Base-by-base conservation (phyloP, 2,888 invertebrate species). In the Cosmopolites sordidus region DNA sequence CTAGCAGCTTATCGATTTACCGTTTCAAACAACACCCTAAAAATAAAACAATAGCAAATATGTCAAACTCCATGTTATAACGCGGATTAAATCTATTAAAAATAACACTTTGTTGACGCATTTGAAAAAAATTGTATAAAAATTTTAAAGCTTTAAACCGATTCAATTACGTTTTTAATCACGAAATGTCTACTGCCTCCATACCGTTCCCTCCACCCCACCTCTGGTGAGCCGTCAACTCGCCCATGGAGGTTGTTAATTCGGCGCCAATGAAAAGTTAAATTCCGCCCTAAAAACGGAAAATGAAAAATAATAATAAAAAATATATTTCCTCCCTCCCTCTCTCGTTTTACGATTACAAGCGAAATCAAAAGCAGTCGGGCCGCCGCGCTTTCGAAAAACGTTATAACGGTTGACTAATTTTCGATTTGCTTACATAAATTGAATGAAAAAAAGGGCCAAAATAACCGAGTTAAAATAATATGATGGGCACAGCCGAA, bases 341-440 rank as follows among this genome's bases (percentile, higher is more conserved):
- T 16, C 6, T 5, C 6, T 11, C 17, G 57, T 60, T 63, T 63
- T 60, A 56, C 54, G 61, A 62, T 62, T 62, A 58, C 60, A 61
- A 62, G 61, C 62, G 62, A 61, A 61, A 64, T 65, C 64, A 63
- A 63, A 64, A 49, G 58, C 64, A 62, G 45, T 44, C 38, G 16
- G 14, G 40, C 40, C 15, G 40, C 40, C 42, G 56, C 48, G 59
- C 61, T 52, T 59, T 61, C 57, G 58, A 59, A 59, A 60, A 57
- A 60, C 60, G 59, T 62, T 62, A 63, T 63, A 62, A 64, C 62
- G 61, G 63, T 58, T 64, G 63, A 64, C 62, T 65, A 64, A 65
- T 63, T 64, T 62, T 51, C 63, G 63, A 63, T 63, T 66, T 63
- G 64, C 64, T 66, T 62, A 64, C 62, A 63, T 63, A 62, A 62